Evolutionary conservation across 2,113 vertebrate species (phyloP).

Genomic region (Phyllostomus hastatus): DNA sequence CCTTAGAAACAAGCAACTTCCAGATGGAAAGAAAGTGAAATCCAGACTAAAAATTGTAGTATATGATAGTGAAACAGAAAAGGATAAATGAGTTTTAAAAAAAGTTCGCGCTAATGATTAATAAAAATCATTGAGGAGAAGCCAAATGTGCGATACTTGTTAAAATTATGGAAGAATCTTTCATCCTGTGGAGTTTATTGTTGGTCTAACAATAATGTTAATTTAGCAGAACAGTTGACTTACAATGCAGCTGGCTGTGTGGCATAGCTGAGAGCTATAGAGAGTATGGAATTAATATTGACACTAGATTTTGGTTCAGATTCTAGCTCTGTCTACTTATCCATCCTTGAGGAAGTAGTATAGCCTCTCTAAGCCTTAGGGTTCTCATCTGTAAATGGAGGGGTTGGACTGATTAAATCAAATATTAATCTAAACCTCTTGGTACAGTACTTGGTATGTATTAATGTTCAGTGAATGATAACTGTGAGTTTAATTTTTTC

Average conservation of each 20-base stretch:
- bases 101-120: neutral
- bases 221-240: constrained; percentile 50
- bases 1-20: neutral
- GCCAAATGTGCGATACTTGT: neutral
- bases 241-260: neutral
- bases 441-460: neutral
- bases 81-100: neutral
- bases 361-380: neutral
- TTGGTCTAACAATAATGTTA: constrained; percentile 45
- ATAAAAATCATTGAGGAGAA: constrained; percentile 25
- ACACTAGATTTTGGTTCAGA: neutral
- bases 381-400: neutral
- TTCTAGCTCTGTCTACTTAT: neutral
- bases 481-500: constrained; percentile 34
- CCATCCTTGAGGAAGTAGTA: neutral
- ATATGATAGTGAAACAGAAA: neutral
- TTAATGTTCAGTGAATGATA: neutral
- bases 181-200: constrained; percentile 43
- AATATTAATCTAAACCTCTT: neutral
- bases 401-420: neutral
- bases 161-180: constrained; percentile 31
- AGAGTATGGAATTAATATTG: neutral
- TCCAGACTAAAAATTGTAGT: neutral
- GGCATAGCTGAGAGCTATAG: neutral
- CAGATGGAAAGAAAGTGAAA: neutral